Percentiles rank a stretch among this genome's conserved stretches.
Evolutionary conservation across 2,797 vertebrate species (phyloP).

Genomic region (Cheirogaleus major): DNA sequence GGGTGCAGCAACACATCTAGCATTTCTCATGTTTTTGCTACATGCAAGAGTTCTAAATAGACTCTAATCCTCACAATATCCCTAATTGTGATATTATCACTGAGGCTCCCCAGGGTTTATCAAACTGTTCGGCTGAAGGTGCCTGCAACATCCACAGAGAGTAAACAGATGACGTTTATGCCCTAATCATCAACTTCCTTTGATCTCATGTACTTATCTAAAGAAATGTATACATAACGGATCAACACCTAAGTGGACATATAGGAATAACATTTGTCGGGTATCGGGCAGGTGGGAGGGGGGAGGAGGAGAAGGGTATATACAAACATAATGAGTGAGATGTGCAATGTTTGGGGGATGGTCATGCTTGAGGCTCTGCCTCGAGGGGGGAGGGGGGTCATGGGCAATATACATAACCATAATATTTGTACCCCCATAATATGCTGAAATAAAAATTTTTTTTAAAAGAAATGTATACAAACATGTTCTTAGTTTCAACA

Average conservation of each 20-base stretch:
- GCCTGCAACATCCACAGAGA: not conserved
- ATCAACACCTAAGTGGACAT: too few relatives aligned
- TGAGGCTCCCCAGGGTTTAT: not conserved
- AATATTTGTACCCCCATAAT: too few relatives aligned
- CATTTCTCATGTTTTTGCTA: not conserved
- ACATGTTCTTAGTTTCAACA: not conserved
- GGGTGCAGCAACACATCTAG: not conserved
- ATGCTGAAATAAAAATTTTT: too few relatives aligned
- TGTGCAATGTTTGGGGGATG: too few relatives aligned
- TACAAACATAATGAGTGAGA: too few relatives aligned
- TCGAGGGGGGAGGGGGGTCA: too few relatives aligned
- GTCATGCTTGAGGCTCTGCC: too few relatives aligned
- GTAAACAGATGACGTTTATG: not conserved
- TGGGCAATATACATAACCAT: too few relatives aligned
- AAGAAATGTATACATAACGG: not conserved
- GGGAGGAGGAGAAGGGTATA: too few relatives aligned
- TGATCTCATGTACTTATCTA: not conserved
- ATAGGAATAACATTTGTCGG: too few relatives aligned
- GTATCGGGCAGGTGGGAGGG: too few relatives aligned
- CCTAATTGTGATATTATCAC: not conserved
- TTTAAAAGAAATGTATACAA: not conserved
- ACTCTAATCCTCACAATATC: not conserved
- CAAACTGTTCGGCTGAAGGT: not conserved
- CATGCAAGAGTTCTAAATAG: not conserved
- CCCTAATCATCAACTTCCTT: not conserved